phyloP scores from a whole-genome alignment of 2,888 invertebrate genomes.

The Galerucella pusilla region DNA sequence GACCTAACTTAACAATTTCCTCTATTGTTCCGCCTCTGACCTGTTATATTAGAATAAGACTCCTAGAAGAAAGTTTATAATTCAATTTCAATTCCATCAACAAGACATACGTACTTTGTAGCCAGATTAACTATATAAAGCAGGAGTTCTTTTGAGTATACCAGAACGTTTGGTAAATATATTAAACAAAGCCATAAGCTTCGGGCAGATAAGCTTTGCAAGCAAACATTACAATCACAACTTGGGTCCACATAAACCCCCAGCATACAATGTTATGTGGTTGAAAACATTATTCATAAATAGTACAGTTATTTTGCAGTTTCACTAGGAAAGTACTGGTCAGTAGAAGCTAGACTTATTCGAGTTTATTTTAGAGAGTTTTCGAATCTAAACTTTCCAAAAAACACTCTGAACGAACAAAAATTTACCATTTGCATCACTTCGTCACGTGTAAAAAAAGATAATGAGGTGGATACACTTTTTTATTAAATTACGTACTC shows the following conservation, averaged over 20 bases:
- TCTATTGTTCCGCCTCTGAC: not conserved
- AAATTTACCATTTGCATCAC: too few species aligned
- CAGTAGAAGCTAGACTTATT: too few species aligned
- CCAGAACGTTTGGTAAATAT: not conserved
- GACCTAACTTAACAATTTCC: not conserved
- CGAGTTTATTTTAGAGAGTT: too few species aligned
- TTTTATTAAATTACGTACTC: too few species aligned
- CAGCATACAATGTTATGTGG: not conserved
- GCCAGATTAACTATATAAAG: not conserved
- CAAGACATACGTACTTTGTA: not conserved
- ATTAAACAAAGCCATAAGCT: not conserved
- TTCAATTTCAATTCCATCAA: not conserved
- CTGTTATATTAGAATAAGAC: too few species aligned
- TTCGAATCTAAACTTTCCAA: too few species aligned
- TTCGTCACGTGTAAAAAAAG: too few species aligned
- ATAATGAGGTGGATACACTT: too few species aligned
- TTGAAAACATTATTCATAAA: too few species aligned
- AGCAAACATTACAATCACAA: constrained; percentile 7
- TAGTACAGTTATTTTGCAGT: too few species aligned
- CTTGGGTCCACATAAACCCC: not conserved
- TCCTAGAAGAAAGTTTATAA: not conserved
- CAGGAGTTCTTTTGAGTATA: not conserved
- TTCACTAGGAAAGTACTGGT: too few species aligned
- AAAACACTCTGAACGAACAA: too few species aligned
- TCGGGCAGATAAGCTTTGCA: constrained; percentile 9